A percentile compares a stretch with the other conserved stretches of the same genome.
Evolutionary conservation across 37 sponge, comb jelly and placozoan species (phyloP).

Genomic region (Aplysina aerophoba): DNA sequence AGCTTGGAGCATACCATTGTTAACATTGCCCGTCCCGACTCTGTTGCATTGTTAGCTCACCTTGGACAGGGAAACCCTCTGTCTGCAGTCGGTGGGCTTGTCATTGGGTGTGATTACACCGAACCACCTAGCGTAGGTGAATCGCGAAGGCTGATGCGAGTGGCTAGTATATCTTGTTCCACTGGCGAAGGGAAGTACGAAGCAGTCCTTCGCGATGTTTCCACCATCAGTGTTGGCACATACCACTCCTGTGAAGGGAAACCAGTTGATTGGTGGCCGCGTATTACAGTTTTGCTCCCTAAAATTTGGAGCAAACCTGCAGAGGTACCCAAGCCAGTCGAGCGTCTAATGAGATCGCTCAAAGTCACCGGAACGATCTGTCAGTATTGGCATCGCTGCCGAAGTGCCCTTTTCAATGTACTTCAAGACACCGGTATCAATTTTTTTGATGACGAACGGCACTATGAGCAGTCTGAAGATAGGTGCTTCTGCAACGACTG

Average conservation of each 20-base stretch:
- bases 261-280: constrained; percentile 31
- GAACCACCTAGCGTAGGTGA: constrained; percentile 14
- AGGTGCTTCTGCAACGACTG: constrained; percentile 36
- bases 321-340: constrained; percentile 3
- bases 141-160: constrained; percentile 36
- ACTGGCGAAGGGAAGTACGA: constrained; percentile 32
- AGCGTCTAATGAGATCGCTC: not conserved
- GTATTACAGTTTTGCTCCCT: constrained; percentile 29
- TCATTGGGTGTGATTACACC: constrained; percentile 32
- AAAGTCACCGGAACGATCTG: not conserved
- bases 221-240: constrained; percentile 36
- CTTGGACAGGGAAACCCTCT: constrained; percentile 30
- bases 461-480: constrained; percentile 7
- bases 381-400: constrained; percentile 42
- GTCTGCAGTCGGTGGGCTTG: constrained; percentile 29
- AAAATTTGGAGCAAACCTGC: constrained; percentile 36
- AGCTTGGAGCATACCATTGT: not conserved
- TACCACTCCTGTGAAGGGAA: constrained; percentile 24
- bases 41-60: constrained; percentile 11
- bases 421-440: constrained; percentile 22
- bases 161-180: constrained; percentile 1
- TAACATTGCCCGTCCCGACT: constrained; percentile 41
- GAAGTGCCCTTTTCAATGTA: not conserved
- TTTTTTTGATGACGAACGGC: not conserved
- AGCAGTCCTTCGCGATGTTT: constrained; percentile 30